Evolutionary conservation across 2,888 invertebrate species (phyloP).

Genomic region (Pinctada fucata): DNA sequence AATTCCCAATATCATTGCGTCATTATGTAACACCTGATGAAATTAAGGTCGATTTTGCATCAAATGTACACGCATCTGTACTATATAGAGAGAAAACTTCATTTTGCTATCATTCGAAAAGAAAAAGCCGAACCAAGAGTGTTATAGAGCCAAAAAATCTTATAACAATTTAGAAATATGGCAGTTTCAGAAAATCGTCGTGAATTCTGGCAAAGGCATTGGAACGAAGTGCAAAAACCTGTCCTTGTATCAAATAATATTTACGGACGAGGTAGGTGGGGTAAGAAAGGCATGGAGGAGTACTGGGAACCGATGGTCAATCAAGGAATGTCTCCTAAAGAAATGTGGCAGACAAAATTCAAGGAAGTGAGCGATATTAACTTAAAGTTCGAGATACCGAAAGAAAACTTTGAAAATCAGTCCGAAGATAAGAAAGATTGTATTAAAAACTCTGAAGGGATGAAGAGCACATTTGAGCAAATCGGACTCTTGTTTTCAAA

Average conservation of each 20-base stretch:
- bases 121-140: no score
- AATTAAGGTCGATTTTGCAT: no score
- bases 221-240: not conserved
- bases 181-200: not conserved
- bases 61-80: no score
- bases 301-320: slow-evolving; percentile 19
- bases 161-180: no score
- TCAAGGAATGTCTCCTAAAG: slow-evolving; percentile 27
- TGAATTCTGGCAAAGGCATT: not conserved
- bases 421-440: not conserved
- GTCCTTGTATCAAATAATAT: not conserved
- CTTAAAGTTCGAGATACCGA: not conserved
- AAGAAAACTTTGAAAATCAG: slow-evolving; percentile 9
- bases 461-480: slow-evolving; percentile 8
- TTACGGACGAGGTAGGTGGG: not conserved
- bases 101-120: no score
- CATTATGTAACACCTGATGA: no score
- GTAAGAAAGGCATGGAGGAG: not conserved
- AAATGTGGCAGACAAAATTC: slow-evolving; percentile 24
- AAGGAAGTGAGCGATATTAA: slow-evolving; percentile 21
- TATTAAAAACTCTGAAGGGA: not conserved
- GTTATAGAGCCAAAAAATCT: no score
- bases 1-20: no score
- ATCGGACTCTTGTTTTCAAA: slow-evolving; percentile 10
- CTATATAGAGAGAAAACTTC: no score